Evolutionary conservation across 2,888 invertebrate species (phyloP), one percentile per base, ranked within the genome.

Genomic region (Iselma pallidipennis): DNA sequence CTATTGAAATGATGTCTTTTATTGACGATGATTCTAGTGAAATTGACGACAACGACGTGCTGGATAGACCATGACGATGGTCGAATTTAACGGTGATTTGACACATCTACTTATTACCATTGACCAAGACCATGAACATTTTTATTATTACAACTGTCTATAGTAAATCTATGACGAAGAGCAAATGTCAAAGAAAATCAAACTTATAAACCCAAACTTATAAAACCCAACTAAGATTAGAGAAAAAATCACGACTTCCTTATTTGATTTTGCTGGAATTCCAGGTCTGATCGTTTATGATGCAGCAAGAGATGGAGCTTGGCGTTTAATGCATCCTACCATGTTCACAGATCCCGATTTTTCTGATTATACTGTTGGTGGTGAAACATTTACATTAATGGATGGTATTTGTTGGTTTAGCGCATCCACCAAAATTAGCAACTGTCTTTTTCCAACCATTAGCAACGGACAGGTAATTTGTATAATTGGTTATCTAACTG

Each of bases 331-430:
- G 25, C 93, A 94, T 80, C 90, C 93, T 0, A 87, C 90, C 50
- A 94, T 94, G 93, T 92, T 90, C 80, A 93, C 94, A 0, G 89
- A 94, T 82, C 93, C 94, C 0, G 90, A 93, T 79, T 87, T 89
- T 68, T 88, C 91, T 0, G 89, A 89, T 69, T 90, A 91, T 66
- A 87, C 86, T 81, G 90, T 94, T 63, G 87, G 86, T 7, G 88
- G 87, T 0, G 87, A 87, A 68, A 79, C 76, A 0, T 91, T 91
- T 79, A 89, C 89, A 2, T 83, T 91, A 14, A 88, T 90, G 86
- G 91, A 91, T 76, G 91, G 91, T 1, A 80, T 91, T n/a, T 49
- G 88, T 91, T 2, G 91, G 91, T 0, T 77, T 91, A 26, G 85
- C 87, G 0, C 87, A 89, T 74, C 90, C 91, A 0, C 87, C 89